Conservation (phyloP, 2,113 vertebrate genomes). For the Canis aureus region DNA sequence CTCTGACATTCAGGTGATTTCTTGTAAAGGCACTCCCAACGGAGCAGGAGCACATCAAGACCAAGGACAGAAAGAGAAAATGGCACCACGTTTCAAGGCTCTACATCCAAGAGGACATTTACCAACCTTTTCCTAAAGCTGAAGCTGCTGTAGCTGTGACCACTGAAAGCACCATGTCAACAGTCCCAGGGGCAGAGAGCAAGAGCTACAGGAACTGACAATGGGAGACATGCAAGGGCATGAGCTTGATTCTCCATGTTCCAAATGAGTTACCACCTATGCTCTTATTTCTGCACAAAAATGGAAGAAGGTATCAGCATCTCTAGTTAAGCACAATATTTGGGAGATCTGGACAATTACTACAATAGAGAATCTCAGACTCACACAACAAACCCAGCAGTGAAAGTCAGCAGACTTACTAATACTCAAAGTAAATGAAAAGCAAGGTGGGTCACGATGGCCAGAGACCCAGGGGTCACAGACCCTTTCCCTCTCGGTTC, state of each 20-base stretch:
- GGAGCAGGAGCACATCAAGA: background rate
- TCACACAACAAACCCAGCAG: background rate
- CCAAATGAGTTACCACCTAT: background rate
- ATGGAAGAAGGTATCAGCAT: background rate
- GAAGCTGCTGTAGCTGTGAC: background rate
- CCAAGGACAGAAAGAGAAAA: background rate
- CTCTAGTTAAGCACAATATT: background rate
- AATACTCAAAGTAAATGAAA: background rate
- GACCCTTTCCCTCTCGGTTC: background rate
- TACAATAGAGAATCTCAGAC: background rate
- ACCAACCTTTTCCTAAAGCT: background rate
- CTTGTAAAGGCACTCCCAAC: background rate
- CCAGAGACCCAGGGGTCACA: background rate
- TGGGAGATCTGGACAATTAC: background rate
- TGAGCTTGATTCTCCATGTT: background rate
- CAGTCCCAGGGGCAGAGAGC: no score
- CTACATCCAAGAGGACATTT: background rate
- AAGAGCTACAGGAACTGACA: background rate
- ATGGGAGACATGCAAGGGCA: background rate
- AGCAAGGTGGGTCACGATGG: background rate
- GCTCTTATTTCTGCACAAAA: background rate
- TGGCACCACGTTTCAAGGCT: no score
- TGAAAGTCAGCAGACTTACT: background rate
- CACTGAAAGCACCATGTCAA: background rate
- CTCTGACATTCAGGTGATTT: background rate